Percentiles rank a stretch among this genome's conserved stretches.
phyloP scores from a whole-genome alignment of 2,113 vertebrate species.

The Brachypteracias leptosomus region DNA sequence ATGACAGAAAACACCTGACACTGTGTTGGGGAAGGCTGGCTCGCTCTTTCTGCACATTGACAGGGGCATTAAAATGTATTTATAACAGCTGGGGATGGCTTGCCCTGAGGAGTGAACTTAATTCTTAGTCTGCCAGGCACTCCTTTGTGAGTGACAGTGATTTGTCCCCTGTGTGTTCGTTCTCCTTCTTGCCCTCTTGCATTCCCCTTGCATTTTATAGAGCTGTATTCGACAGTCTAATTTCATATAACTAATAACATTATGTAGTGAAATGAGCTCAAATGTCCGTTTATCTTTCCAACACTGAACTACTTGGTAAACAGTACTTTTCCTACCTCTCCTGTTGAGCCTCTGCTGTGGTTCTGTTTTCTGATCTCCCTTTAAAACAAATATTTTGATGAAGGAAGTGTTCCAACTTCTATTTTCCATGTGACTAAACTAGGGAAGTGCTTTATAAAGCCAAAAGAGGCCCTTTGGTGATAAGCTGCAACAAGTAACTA shows the following conservation, averaged over 20 bases:
- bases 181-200: conserved; percentile 57
- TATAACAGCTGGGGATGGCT: conserved; percentile 72
- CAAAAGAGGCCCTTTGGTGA: neutral
- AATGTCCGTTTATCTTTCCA: conserved; percentile 43
- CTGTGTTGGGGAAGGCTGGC: conserved; percentile 26
- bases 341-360: neutral
- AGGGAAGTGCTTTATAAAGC: neutral
- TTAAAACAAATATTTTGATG: conserved; percentile 11
- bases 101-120: conserved; percentile 75
- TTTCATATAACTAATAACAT: conserved; percentile 72
- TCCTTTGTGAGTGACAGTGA: conserved; percentile 76
- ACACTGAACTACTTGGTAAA: conserved; percentile 38
- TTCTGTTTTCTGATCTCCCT: neutral
- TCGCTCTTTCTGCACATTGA: conserved; percentile 45
- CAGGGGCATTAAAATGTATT: conserved; percentile 72
- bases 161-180: conserved; percentile 68
- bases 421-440: neutral
- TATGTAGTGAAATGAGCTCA: conserved; percentile 57
- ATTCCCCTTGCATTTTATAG: conserved; percentile 61
- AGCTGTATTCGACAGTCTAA: conserved; percentile 70
- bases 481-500: neutral
- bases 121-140: conserved; percentile 75
- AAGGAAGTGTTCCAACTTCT: neutral
- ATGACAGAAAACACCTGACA: conserved; percentile 57
- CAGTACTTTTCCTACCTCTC: neutral